A percentile compares a stretch with the other conserved stretches of the same genome.
phyloP scores from a whole-genome alignment of 2,797 vertebrate genomes.

The Merluccius polli region DNA sequence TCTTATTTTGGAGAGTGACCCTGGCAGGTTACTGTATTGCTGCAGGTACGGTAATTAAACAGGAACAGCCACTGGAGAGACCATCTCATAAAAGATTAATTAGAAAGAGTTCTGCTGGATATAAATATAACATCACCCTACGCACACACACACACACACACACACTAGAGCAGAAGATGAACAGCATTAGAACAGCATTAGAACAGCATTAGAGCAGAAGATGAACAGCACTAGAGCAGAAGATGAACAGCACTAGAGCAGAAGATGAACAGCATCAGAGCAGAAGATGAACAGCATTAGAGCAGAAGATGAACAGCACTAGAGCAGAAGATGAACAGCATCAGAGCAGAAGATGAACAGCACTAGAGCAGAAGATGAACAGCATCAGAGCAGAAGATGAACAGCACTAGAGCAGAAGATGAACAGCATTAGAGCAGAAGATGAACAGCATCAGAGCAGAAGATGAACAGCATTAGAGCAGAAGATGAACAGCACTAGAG shows the following conservation, averaged over 20 bases:
- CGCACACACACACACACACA: neutral
- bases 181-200: neutral
- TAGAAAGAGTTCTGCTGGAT: conserved; percentile 20
- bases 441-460: neutral
- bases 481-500: neutral
- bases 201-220: too few relatives aligned
- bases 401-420: neutral
- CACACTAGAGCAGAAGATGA: neutral
- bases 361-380: neutral
- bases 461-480: too few relatives aligned
- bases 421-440: too few relatives aligned
- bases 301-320: neutral
- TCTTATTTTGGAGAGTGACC: neutral
- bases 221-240: neutral
- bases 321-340: too few relatives aligned
- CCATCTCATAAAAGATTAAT: conserved; percentile 30
- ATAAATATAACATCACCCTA: conserved; percentile 19
- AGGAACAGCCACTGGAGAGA: conserved; percentile 15
- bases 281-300: too few relatives aligned
- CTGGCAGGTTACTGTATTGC: conserved; percentile 5
- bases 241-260: too few relatives aligned
- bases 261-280: neutral
- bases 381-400: neutral
- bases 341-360: neutral
- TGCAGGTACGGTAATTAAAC: conserved; percentile 15